phyloP scores from a whole-genome alignment of 2,797 vertebrate genomes.

The Bryconaethiops microstoma region DNA sequence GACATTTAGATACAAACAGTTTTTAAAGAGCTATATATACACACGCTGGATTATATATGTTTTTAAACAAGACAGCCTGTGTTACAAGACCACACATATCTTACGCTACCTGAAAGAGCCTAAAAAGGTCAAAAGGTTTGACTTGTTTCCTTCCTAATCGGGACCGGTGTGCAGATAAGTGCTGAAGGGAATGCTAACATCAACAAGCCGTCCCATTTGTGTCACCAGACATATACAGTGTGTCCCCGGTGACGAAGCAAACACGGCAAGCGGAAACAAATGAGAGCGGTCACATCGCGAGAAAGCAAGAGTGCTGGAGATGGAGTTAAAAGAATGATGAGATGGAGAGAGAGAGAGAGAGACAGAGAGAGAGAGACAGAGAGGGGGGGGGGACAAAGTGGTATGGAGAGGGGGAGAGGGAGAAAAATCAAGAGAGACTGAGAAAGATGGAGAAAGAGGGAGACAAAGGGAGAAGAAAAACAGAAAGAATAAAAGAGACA shows the following conservation, averaged over 20 bases:
- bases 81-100: slow-evolving; percentile 49
- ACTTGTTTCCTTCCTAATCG: slow-evolving; percentile 41
- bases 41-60: slow-evolving; percentile 1
- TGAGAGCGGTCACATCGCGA: slow-evolving; percentile 32
- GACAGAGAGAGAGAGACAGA: background rate
- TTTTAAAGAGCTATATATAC: slow-evolving; percentile 19
- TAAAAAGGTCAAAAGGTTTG: slow-evolving; percentile 45
- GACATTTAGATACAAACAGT: slow-evolving; percentile 41
- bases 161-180: slow-evolving; percentile 42
- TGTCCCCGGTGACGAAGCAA: slow-evolving; percentile 19
- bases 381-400: too few relatives aligned
- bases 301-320: background rate
- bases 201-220: slow-evolving; percentile 49
- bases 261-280: slow-evolving; percentile 16
- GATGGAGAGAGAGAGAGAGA: background rate
- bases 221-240: slow-evolving; percentile 43
- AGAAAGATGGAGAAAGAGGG: background rate
- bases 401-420: background rate
- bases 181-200: slow-evolving; percentile 35
- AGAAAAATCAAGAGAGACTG: too few relatives aligned
- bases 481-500: too few relatives aligned
- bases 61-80: slow-evolving; percentile 35
- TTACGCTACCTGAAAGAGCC: slow-evolving; percentile 38
- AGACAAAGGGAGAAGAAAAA: background rate
- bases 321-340: background rate